These are phyloP conservation scores for Cavia aperea DNA, from an alignment of 2,113 vertebrate genomes.

Conservation along the genomic window DNA sequence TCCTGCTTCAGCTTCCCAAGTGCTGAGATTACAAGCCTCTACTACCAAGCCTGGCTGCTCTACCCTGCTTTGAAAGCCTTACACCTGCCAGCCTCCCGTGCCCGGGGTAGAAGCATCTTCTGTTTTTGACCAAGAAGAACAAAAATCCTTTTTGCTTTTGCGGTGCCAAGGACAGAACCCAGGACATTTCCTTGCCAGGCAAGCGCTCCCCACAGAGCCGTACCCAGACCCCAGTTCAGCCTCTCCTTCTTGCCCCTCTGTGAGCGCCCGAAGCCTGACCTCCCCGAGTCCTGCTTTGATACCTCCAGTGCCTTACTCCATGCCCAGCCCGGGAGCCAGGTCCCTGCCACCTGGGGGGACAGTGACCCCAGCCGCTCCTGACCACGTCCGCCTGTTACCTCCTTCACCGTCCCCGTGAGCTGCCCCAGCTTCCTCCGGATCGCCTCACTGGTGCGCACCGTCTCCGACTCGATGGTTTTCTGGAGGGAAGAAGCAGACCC, in stretches of 20 bases:
- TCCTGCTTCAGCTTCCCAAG: not conserved
- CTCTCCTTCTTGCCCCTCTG: too few species aligned
- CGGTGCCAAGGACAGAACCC: not conserved
- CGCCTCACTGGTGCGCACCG: constrained; percentile 89
- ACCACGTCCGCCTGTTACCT: constrained; percentile 75
- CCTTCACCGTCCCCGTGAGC: constrained; percentile 89
- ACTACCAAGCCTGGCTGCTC: not conserved
- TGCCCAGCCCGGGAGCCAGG: not conserved
- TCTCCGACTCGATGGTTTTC: constrained; percentile 98
- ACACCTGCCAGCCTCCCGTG: too few species aligned
- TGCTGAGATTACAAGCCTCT: not conserved
- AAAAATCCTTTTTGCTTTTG: not conserved
- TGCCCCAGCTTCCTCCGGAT: constrained; percentile 88
- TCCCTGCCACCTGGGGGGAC: rapidly evolving
- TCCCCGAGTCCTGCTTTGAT: rapidly evolving
- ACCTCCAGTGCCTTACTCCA: not conserved
- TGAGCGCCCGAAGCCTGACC: not conserved
- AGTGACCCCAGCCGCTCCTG: not conserved
- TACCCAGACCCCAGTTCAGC: not conserved
- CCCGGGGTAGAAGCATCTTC: rapidly evolving
- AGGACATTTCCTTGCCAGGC: not conserved
- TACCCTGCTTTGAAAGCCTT: not conserved
- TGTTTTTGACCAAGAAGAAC: not conserved
- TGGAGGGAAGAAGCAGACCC: constrained; percentile 44
- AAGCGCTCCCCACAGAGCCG: not conserved